Percentiles rank a stretch among this genome's conserved stretches.
Evolutionary conservation across 2,797 vertebrate species (phyloP).

Genomic region (Capromys pilorides): DNA sequence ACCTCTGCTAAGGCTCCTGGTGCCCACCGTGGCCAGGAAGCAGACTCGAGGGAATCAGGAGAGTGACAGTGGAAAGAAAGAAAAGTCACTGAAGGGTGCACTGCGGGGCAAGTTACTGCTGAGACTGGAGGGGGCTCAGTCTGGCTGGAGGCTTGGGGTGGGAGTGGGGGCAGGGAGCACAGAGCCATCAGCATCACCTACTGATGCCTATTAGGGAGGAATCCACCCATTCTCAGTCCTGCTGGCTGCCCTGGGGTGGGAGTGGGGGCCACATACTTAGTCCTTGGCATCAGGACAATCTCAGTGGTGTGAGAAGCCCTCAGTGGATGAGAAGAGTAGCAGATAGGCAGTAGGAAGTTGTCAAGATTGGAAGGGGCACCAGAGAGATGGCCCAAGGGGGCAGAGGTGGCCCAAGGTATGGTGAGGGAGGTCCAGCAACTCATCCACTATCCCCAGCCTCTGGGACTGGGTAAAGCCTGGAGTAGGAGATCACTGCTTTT

Average conservation of each 20-base stretch:
- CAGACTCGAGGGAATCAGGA: not conserved
- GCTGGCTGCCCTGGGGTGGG: not conserved
- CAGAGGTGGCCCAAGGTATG: not conserved
- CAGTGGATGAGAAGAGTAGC: not conserved
- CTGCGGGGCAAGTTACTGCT: not conserved
- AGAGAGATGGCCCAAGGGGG: not conserved
- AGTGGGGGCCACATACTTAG: not conserved
- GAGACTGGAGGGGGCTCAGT: not conserved
- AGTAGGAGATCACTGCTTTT: not conserved
- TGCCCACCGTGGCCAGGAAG: not conserved
- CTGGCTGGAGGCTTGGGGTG: not conserved
- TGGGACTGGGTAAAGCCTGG: not conserved
- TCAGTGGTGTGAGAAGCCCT: not conserved
- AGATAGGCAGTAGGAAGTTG: not conserved
- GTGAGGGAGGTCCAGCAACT: rapidly evolving
- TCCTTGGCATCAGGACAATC: not conserved
- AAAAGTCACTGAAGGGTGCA: not conserved
- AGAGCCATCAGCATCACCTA: not conserved
- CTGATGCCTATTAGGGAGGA: not conserved
- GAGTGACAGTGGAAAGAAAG: not conserved
- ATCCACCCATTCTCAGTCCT: not conserved
- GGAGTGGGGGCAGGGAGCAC: not conserved
- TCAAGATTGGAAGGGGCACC: not conserved
- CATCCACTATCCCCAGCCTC: not conserved
- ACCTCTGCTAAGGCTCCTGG: not conserved